phyloP scores from a whole-genome alignment of 2,113 vertebrate species.

The Scophthalmus maximus region DNA sequence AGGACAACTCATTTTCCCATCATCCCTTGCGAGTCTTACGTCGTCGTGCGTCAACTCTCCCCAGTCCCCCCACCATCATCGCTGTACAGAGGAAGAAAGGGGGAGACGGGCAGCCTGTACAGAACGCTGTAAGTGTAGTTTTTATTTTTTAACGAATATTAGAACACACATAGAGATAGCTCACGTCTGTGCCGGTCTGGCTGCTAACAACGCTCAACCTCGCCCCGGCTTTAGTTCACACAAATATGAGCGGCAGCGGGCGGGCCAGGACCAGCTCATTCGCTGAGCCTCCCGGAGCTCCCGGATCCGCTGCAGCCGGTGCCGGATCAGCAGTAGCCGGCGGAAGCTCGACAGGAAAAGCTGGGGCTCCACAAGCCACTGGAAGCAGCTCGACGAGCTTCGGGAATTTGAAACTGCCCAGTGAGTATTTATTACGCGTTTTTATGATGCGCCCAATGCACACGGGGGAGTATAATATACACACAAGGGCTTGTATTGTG shows the following conservation, averaged over 20 bases:
- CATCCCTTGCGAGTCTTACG: slow-evolving; percentile 66
- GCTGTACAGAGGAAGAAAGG: slow-evolving; percentile 85
- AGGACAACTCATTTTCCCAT: slow-evolving; percentile 77
- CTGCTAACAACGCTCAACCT: slow-evolving; percentile 69
- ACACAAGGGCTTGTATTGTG: not conserved
- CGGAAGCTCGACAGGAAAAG: slow-evolving; percentile 84
- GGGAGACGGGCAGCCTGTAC: slow-evolving; percentile 78
- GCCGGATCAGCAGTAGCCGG: slow-evolving; percentile 82
- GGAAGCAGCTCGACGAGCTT: slow-evolving; percentile 83
- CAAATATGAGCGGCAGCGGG: slow-evolving; percentile 88
- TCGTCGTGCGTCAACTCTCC: slow-evolving; percentile 81
- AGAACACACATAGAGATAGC: slow-evolving; percentile 46
- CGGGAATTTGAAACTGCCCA: slow-evolving; percentile 84
- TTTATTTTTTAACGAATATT: slow-evolving; percentile 66
- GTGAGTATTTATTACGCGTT: slow-evolving; percentile 71
- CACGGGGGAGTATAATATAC: no score
- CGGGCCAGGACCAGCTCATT: slow-evolving; percentile 88
- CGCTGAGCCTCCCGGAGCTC: slow-evolving; percentile 86
- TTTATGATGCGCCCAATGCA: not conserved
- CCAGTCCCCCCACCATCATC: slow-evolving; percentile 76
- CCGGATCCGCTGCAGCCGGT: slow-evolving; percentile 82
- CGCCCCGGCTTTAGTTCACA: slow-evolving; percentile 81
- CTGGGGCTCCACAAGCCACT: slow-evolving; percentile 85
- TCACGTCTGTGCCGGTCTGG: slow-evolving; percentile 55
- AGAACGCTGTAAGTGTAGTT: slow-evolving; percentile 76